These are phyloP conservation scores for Enhydra lutris DNA, from an alignment of 2,113 vertebrate genomes.

Conservation along the genomic window DNA sequence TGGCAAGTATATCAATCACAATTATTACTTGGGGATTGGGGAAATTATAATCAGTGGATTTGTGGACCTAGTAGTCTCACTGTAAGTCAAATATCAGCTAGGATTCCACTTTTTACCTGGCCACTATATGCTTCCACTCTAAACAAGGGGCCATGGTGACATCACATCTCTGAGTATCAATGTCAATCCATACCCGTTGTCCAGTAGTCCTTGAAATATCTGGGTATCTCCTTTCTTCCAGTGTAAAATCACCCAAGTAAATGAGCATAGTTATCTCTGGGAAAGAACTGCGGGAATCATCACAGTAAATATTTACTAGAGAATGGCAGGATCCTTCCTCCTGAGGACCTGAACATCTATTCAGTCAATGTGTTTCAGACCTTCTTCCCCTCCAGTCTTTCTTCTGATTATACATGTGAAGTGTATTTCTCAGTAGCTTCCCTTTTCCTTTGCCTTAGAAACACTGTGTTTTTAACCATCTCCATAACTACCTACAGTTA, in stretches of 20 bases:
- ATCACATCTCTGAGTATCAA: not conserved
- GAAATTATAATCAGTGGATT: not conserved
- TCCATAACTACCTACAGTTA: not conserved
- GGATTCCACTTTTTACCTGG: not conserved
- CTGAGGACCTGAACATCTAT: not conserved
- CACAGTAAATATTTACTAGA: not conserved
- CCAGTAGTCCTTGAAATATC: not conserved
- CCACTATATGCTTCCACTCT: not conserved
- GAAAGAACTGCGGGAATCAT: not conserved
- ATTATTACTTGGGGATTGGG: not conserved
- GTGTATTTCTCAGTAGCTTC: not conserved
- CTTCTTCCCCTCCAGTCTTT: not conserved
- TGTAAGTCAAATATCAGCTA: not conserved
- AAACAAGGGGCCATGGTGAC: not conserved
- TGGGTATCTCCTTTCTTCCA: not conserved
- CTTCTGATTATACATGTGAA: not conserved
- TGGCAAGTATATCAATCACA: not conserved
- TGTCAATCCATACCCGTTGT: not conserved
- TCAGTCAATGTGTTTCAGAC: not conserved
- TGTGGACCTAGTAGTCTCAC: not conserved
- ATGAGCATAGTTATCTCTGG: not conserved
- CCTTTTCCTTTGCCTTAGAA: not conserved
- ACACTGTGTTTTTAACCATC: not conserved
- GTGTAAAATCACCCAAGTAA: not conserved
- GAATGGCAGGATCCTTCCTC: not conserved